Base-by-base conservation (phyloP, 2,113 vertebrate species). In the Myocastor coypus region DNA sequence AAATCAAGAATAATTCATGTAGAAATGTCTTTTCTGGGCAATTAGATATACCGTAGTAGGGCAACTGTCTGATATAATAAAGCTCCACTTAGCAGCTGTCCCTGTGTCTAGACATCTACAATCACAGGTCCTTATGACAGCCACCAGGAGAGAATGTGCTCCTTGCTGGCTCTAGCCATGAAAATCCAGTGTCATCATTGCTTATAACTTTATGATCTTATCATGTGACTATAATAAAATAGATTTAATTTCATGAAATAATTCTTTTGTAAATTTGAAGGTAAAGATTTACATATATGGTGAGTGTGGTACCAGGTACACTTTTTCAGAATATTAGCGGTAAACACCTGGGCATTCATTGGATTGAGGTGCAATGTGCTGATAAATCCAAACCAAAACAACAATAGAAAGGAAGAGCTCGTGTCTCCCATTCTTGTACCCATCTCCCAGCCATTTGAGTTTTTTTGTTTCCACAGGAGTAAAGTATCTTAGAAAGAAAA, bases 1-100 rank as follows among this genome's bases (percentile, higher is more conserved):
- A 99, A 99, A 99, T 99, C 99, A 99, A 99, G 99, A 98, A 99
- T 99, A 99, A 98, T 98, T 99, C 98, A 98, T 97, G 97, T 99
- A 99, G 99, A 99, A 99, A 98, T 98, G 98, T 99, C 99, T 99
- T 99, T 99, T 99, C 99, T 99, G 99, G 99, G 98, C 99, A 99
- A 99, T 99, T 99, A 99, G 99, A 99, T 98, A 98, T 98, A 98
- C 98, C 96, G 37, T 98, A 98, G 98, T 98, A 98, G 99, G 99
- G 98, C 98, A 99, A 99, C 99, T 98, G 99, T 99, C 99, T 99
- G 98, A 98, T 98, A 98, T 98, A 98, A 98, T 98, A 98, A 98
- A 98, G 98, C 97, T 98, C 98, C 98, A 98, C 98, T 98, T 98
- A 99, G 99, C 98, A 99, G 99, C 99, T 99, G 98, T 99, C 98